Percentiles rank a stretch among this genome's conserved stretches.
phyloP scores from a whole-genome alignment of 2,797 vertebrate genomes.

The Harpagifer antarcticus region DNA sequence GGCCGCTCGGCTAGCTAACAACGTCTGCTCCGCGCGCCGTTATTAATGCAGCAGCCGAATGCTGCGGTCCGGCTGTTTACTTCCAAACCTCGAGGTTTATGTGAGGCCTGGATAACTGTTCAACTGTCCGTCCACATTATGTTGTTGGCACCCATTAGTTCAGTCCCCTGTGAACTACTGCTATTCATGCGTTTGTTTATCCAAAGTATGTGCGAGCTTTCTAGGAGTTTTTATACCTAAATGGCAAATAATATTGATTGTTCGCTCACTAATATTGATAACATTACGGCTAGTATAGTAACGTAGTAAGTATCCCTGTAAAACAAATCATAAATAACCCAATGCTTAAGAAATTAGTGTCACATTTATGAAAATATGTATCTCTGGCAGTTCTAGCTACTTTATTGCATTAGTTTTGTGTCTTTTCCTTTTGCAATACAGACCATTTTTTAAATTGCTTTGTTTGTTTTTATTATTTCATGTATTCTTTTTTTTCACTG shows the following conservation, averaged over 20 bases:
- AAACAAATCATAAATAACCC: too few species aligned
- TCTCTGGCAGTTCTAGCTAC: too few species aligned
- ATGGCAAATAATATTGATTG: neutral
- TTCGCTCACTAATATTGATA: neutral
- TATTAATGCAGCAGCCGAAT: neutral
- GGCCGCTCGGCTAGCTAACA: conserved; percentile 53
- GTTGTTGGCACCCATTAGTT: neutral
- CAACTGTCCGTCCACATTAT: neutral
- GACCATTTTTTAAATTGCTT: too few species aligned
- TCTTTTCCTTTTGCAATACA: too few species aligned
- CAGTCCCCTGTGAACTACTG: too few species aligned
- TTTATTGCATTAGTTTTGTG: too few species aligned
- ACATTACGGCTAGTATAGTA: neutral
- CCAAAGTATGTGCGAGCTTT: too few species aligned
- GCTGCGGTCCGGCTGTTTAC: conserved; percentile 17
- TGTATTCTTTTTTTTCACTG: too few species aligned
- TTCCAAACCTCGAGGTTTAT: conserved; percentile 7
- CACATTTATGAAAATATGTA: too few species aligned
- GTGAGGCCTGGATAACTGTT: conserved; percentile 18
- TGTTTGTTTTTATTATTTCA: too few species aligned
- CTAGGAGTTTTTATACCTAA: neutral
- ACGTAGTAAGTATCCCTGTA: too few species aligned
- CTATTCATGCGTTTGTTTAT: neutral
- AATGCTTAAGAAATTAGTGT: too few species aligned
- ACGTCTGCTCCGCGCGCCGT: neutral